Base-by-base conservation (phyloP, 2,888 invertebrate species). In the Scaptomyza caliginosa region DNA sequence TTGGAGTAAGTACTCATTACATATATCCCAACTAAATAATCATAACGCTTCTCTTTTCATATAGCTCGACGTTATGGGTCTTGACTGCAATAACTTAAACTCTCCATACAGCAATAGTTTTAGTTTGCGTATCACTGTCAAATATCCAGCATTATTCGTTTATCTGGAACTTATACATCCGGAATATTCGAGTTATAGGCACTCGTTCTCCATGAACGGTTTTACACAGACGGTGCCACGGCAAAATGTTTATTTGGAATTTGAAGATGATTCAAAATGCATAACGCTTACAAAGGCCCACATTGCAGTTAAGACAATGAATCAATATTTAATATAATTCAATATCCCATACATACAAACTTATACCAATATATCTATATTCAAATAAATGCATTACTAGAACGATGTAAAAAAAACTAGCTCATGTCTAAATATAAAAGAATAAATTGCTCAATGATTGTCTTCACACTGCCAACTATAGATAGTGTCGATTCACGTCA, bases 1-100 rank as follows among this genome's bases (percentile, higher is more conserved):
- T 95, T 52, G 86, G 89, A 86, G 95, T 95, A 88, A 59, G 67
- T 55, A 6, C 0, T 19, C 13, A 21, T 7, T 3, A 4, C 7
- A 8, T 4, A 13, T 0, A 7, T 17, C 8, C 19, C 11, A 3
- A 3, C 1, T 11, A 0, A 36, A 5, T 45, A 7, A 32, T n/a
- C n/a, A n/a, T n/a, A 21, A 8, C 11, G 2, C 16, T 28, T 17
- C 3, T 24, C 2, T 17, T 3, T 7, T 17, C 16, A 24, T 4
- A 40, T 32, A 81, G 86, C 16, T 86, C 3, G 71, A 67, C 11
- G 55, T 86, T 3, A 4, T 67, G 4, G 51, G 64, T 6, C 21
- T 28, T 13, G 78, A 77, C 8, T 82, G 81, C 52, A 55, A 10
- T 0, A 56, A 32, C 4, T n/a, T 30, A 1, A 55, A 42, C 3